Evolutionary conservation across 2,888 invertebrate species (phyloP).

Genomic region (Folsomia manolachei): DNA sequence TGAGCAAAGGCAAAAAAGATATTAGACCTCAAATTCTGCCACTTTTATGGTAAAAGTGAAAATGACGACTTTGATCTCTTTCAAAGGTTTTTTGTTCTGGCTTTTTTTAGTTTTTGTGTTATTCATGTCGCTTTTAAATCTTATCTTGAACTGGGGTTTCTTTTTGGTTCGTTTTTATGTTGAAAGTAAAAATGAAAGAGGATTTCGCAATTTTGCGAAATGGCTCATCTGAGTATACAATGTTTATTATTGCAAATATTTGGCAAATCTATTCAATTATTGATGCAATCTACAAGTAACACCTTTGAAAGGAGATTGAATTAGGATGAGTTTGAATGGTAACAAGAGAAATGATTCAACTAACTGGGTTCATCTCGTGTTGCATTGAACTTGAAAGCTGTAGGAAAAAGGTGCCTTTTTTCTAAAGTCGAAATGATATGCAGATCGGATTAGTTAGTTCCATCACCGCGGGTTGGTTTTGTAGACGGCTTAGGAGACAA

Average conservation of each 20-base stretch:
- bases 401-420: background rate
- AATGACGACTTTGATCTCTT: background rate
- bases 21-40: no score
- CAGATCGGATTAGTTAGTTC: slow-evolving; percentile 36
- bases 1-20: no score
- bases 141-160: no score
- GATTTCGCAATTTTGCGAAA: no score
- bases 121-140: no score
- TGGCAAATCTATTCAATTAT: background rate
- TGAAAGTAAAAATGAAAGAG: no score
- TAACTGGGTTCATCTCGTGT: background rate
- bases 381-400: background rate
- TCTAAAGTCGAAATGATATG: slow-evolving; percentile 34
- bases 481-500: background rate
- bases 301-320: background rate
- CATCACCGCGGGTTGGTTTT: background rate
- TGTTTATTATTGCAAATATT: background rate
- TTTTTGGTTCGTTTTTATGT: no score
- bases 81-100: no score
- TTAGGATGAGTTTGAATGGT: background rate
- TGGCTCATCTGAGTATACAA: background rate
- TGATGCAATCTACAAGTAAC: no score
- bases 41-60: no score
- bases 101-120: no score
- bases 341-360: no score